Percentiles rank a stretch among this genome's conserved stretches.
These are phyloP conservation scores for Diachrysia chrysitis DNA, from an alignment of 2,888 invertebrate genomes.

Conservation along the genomic window DNA sequence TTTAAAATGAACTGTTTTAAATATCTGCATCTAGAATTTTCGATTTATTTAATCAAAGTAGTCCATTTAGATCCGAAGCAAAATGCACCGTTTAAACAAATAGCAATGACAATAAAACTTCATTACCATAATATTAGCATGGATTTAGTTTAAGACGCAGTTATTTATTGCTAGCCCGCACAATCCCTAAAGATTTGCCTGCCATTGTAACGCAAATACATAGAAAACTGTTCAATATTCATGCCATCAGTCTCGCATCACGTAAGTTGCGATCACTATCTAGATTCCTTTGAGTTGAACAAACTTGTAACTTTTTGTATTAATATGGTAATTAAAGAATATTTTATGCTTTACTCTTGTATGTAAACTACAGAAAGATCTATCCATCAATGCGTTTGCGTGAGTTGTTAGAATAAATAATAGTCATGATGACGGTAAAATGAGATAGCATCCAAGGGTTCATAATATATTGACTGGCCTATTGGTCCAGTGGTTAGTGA, in stretches of 20 bases:
- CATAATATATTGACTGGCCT: too few species aligned
- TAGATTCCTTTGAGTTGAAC: conserved; percentile 28
- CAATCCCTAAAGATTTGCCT: conserved; percentile 22
- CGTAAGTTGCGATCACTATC: conserved; percentile 25
- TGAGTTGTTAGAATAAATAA: conserved; percentile 5
- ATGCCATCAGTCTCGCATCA: conserved; percentile 43
- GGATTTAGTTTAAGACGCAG: not conserved
- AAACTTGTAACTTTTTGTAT: conserved; percentile 16
- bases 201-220: conserved; percentile 37
- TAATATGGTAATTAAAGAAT: conserved; percentile 27
- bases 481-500: too few species aligned
- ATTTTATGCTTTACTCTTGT: not conserved
- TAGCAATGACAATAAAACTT: not conserved
- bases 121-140: not conserved
- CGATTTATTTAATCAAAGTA: too few species aligned
- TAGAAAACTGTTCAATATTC: conserved; percentile 60
- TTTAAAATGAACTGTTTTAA: not conserved
- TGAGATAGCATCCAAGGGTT: not conserved
- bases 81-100: not conserved
- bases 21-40: not conserved
- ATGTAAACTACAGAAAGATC: not conserved
- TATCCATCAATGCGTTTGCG: not conserved
- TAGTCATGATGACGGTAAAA: not conserved
- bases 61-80: too few species aligned
- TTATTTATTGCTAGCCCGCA: not conserved